A percentile compares a stretch with the other conserved stretches of the same genome.
Conservation (phyloP, 2,113 vertebrate genomes). For the Dromaius novaehollandiae region DNA sequence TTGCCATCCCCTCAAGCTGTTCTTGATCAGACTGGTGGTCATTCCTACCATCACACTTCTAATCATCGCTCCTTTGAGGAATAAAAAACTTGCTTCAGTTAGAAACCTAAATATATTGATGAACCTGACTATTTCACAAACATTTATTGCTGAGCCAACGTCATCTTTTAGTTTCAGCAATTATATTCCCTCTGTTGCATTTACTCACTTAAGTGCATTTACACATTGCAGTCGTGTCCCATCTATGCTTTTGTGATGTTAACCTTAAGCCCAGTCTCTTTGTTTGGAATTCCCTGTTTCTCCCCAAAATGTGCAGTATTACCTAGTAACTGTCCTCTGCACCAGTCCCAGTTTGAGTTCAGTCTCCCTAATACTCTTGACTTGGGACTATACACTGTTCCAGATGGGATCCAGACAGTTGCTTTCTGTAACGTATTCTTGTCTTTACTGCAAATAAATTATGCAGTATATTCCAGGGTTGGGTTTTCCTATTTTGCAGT, state of each 20-base stretch:
- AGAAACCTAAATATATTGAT: not conserved
- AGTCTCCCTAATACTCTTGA: not conserved
- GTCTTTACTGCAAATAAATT: not conserved
- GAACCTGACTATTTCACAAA: not conserved
- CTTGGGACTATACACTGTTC: not conserved
- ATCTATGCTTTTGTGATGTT: not conserved
- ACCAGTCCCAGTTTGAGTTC: not conserved
- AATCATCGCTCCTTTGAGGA: not conserved
- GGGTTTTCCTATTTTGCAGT: not conserved
- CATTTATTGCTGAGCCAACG: not conserved
- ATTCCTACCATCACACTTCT: too few species aligned
- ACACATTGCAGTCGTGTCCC: not conserved
- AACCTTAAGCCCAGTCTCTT: not conserved
- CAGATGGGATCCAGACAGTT: not conserved
- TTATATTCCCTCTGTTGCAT: not conserved
- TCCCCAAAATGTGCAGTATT: not conserved
- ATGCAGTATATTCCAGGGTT: not conserved
- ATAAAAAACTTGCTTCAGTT: not conserved
- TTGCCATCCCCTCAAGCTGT: not conserved
- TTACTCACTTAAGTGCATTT: not conserved
- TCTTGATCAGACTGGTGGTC: not conserved
- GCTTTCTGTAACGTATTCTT: not conserved
- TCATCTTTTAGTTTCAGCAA: not conserved
- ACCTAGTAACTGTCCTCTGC: not conserved
- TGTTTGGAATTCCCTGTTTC: not conserved